Base-by-base conservation (phyloP, 2,888 invertebrate genomes). In the Andrena praecox region DNA sequence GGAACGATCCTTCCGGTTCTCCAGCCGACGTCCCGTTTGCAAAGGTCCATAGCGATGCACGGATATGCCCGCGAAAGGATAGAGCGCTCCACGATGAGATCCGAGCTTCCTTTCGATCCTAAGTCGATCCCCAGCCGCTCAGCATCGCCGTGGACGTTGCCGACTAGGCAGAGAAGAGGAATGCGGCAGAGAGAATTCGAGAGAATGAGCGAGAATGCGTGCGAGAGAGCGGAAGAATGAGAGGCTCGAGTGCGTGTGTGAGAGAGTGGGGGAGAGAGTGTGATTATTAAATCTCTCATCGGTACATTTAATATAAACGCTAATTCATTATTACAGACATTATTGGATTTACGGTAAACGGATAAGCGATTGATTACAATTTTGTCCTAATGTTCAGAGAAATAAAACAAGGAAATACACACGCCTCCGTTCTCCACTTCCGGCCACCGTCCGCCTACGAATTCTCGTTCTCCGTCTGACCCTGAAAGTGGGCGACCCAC, bases 381-480 rank as follows among this genome's bases (percentile, higher is more conserved):
- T 92, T 93, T 93, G 91, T 93, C 91, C 92, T 91, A 92, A 92
- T 91, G 91, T 92, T 91, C 89, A 89, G 89, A 91, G 89, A 92
- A 92, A 91, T 91, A 93, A 91, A 91, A 88, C 63, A 88, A 90
- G 74, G 86, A 91, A 91, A 91, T 85, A 87, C 82, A 87, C 77
- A 81, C 59, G 74, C 75, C 80, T 82, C 77, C 79, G 77, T 85
- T 75, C 70, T 77, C 52, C 73, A 72, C 71, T 82, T 76, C 60
- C 78, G 82, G 62, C 52, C 63, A 75, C 10, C 42, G 59, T 56
- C 42, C 10, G 16, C 62, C 42, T 33, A 63, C 56, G 50, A 42
- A 33, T 64, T 63, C 42, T 59, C 31, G 33, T 48, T 42, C 31
- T 31, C n/a, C 60, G 59, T 24, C 33, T 29, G 50, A 50, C 59